Percentiles rank a stretch among this genome's conserved stretches.
Evolutionary conservation across 2,113 vertebrate genomes (phyloP).

Genomic region (Canis aureus): DNA sequence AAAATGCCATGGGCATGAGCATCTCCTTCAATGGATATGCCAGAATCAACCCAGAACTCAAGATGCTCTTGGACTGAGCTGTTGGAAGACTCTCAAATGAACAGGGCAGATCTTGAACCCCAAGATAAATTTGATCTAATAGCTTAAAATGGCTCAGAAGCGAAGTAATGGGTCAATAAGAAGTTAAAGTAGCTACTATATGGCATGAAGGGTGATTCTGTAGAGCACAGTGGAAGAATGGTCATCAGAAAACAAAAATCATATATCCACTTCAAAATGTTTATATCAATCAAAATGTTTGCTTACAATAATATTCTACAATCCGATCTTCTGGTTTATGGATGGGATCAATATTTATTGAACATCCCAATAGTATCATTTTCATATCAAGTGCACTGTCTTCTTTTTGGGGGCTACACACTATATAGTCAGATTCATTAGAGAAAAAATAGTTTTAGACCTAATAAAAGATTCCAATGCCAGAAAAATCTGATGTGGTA

Average conservation of each 20-base stretch:
- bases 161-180: background rate
- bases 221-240: fast-evolving
- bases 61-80: background rate
- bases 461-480: background rate
- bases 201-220: background rate
- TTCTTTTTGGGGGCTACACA: background rate
- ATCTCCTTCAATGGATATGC: background rate
- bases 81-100: background rate
- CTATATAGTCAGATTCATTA: background rate
- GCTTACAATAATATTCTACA: background rate
- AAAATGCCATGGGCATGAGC: background rate
- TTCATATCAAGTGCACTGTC: background rate
- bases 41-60: background rate
- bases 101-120: background rate
- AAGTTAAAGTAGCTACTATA: background rate
- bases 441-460: background rate
- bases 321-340: background rate
- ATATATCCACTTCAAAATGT: no score
- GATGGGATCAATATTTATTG: background rate
- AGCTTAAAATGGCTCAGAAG: background rate
- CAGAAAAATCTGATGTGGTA: background rate
- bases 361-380: background rate
- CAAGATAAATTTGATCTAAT: background rate
- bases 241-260: background rate
- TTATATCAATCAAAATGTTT: background rate